These are phyloP conservation scores for Lepidurus apus DNA, from an alignment of 1,140 invertebrate species.

Conservation along the genomic window DNA sequence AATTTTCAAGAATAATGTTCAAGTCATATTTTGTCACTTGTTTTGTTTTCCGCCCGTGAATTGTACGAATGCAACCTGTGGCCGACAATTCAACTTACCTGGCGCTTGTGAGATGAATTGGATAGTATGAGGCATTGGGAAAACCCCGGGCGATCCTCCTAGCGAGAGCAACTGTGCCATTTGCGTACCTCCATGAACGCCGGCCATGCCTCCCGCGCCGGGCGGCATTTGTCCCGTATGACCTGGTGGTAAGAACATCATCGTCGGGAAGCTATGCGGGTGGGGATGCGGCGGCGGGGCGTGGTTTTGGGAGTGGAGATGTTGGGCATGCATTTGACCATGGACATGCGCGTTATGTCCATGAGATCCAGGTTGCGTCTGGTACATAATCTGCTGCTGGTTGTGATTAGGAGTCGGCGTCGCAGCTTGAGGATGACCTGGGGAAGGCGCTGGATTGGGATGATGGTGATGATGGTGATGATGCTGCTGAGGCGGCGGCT, in stretches of 20 bases:
- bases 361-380: slow-evolving; percentile 17
- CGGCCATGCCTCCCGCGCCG: slow-evolving; percentile 20
- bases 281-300: slow-evolving; percentile 5
- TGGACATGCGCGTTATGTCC: background rate
- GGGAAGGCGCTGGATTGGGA: slow-evolving; percentile 53
- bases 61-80: background rate
- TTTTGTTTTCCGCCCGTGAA: no score
- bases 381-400: slow-evolving; percentile 25
- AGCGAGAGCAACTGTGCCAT: slow-evolving; percentile 32
- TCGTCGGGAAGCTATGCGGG: slow-evolving; percentile 14
- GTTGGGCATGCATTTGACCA: background rate
- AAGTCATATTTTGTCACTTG: no score
- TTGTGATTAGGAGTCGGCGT: slow-evolving; percentile 23
- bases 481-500: slow-evolving; percentile 44
- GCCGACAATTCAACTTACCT: slow-evolving; percentile 20
- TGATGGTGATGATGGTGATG: slow-evolving; percentile 49
- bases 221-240: slow-evolving; percentile 32
- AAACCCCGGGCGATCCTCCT: slow-evolving; percentile 29
- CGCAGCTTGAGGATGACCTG: slow-evolving; percentile 26
- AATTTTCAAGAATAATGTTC: no score
- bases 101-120: slow-evolving; percentile 33
- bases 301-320: slow-evolving; percentile 22
- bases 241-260: slow-evolving; percentile 29
- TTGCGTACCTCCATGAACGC: slow-evolving; percentile 28
- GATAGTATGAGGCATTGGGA: slow-evolving; percentile 31